Evolutionary conservation across 2,113 vertebrate species (phyloP), one percentile per base, ranked within the genome.

Genomic region (Eolophus roseicapilla): DNA sequence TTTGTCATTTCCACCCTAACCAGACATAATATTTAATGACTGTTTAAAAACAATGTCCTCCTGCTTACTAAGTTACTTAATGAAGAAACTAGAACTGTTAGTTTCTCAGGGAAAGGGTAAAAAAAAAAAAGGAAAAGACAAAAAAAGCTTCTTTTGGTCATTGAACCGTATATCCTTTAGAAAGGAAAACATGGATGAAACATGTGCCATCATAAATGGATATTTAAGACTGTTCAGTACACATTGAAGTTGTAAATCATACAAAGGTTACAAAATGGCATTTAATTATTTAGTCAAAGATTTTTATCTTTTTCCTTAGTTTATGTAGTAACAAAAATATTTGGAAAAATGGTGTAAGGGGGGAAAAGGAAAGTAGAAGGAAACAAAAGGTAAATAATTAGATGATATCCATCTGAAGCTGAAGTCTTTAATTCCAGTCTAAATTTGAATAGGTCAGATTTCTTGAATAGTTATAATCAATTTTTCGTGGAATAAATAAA

Each of bases 261-360:
- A 55, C 4, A 21, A 43, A 21, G 3, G 6, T 17, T 86, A 11
- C 7, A 73, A 70, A 64, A 4, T 14, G 47, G 1, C 29, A 44
- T 24, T 50, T 7, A 63, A 44, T 82, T 5, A 20, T 35, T 6
- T 33, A 60, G 15, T 47, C 3, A 37, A 89, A 55, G 3, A 27
- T 18, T 73, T 67, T 3, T 52, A 52, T 65, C 4, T 74, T 65
- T 55, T 43, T 39, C 13, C 13, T 79, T 68, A 14, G 12, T 73
- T 60, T 64, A 53, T 17, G 11, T 23, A 41, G 13, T 11, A 52
- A 67, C 11, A n/a, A 41, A 77, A 52, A 41, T 5, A 25, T 3
- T 24, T 27, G 20, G 11, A 39, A 81, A 77, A 75, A 67, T 59
- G 0, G 29, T 0, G 0, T 29, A 62, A n/a, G 5, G 1, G 2